Evolutionary conservation across 92 coral and sea anemone genomes (phyloP), one percentile per base, ranked within the genome.

Genomic region (Phenganax subtilis): DNA sequence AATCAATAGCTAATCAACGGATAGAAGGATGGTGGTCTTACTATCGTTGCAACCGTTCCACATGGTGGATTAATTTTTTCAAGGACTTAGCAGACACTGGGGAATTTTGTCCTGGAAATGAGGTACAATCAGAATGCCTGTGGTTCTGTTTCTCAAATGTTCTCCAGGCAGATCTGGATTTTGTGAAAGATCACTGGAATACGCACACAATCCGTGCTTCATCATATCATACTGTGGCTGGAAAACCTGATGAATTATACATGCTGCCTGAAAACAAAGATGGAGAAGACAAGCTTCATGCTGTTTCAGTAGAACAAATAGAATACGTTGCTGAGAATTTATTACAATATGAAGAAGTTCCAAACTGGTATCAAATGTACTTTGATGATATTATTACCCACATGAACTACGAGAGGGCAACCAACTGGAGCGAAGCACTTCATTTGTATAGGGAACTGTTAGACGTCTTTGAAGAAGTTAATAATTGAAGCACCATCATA

Each of bases 21-120:
- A 71, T 71, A 1, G 75, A 71, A 37, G 75, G 75, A 47, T 71
- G 75, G 75, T 71, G 75, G 75, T 71, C 75, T 20, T 47, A 71
- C 37, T 37, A 16, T 71, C 75, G 75, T 12, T 54, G 53, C 20
- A 71, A 71, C 51, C 20, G 54, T 16, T 71, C 75, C 75, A 71
- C 75, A 16, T 28, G 75, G 75, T 71, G 75, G 75, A 71, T 71
- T 31, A 71, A 71, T 71, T 71, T 71, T 37, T 71, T 71, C 20
- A 29, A 71, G 51, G 75, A 71, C 37, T 20, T 71, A 29, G 37
- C 30, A 12, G 75, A 71, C 3, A 71, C 52, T 16, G 75, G 75
- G 51, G 75, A 71, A 16, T 71, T 71, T 51, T 71, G 54, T 31
- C 75, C 75, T 16, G 75, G 75, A 16, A 71, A 71, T 71, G 54